Conservation (phyloP, 1,140 invertebrate species). For the Drosophila santomea region DNA sequence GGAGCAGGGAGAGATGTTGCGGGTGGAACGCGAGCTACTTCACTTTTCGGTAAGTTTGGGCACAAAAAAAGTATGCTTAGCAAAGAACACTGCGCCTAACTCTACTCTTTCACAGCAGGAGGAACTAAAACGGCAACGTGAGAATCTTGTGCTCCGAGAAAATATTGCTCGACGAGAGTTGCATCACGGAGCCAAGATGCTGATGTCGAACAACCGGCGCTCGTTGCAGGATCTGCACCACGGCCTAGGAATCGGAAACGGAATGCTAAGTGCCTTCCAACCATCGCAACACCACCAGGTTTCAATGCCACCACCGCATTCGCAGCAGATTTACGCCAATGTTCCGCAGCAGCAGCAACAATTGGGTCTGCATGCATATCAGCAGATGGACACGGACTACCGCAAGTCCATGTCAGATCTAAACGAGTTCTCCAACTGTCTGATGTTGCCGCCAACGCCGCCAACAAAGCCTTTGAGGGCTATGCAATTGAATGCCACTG, state of each 20-base stretch:
- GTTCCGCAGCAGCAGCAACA: constrained; percentile 66
- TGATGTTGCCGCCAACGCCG: constrained; percentile 72
- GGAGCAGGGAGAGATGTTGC: constrained; percentile 89
- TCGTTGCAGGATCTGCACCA: constrained; percentile 87
- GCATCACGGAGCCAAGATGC: constrained; percentile 84
- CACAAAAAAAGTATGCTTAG: too few relatives aligned
- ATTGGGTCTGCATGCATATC: constrained; percentile 57
- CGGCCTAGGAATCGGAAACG: constrained; percentile 71
- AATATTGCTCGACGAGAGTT: constrained; percentile 86
- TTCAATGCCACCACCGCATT: constrained; percentile 44
- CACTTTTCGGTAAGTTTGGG: constrained; percentile 85
- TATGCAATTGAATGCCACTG: constrained; percentile 66
- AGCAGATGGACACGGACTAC: constrained; percentile 84
- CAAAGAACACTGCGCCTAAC: too few relatives aligned
- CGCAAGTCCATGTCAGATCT: constrained; percentile 86
- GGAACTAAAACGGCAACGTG: constrained; percentile 90
- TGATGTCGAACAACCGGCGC: constrained; percentile 85
- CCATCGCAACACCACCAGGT: constrained; percentile 48
- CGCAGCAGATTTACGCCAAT: constrained; percentile 64
- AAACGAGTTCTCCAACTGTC: constrained; percentile 80
- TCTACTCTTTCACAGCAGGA: constrained; percentile 87
- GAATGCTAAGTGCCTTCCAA: constrained; percentile 71
- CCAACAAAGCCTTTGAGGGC: constrained; percentile 83
- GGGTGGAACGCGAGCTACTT: constrained; percentile 90
- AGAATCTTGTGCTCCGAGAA: constrained; percentile 88